Conservation (phyloP, 2,113 vertebrate species). For the Cyanoliseus patagonus region DNA sequence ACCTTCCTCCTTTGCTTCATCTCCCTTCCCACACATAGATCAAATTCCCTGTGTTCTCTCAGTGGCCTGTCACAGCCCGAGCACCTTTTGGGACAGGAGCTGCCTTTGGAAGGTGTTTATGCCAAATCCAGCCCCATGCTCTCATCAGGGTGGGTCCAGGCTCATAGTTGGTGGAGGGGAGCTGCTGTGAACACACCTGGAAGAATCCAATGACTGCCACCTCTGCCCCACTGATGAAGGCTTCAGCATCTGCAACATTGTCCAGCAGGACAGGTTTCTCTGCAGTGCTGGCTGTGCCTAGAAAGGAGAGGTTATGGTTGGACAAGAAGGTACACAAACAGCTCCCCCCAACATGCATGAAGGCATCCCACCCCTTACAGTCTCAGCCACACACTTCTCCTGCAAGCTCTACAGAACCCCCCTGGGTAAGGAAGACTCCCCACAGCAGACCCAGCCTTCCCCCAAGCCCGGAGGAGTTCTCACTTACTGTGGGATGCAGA, state of each 20-base stretch:
- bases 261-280: conserved; percentile 62
- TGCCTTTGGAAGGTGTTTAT: neutral
- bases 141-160: neutral
- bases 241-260: conserved; percentile 56
- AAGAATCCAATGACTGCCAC: conserved; percentile 89
- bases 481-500: conserved; percentile 62
- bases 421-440: neutral
- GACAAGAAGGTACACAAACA: neutral
- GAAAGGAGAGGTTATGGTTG: neutral
- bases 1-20: neutral
- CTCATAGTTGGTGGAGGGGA: neutral
- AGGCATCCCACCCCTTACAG: neutral
- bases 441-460: neutral
- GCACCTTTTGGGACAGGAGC: neutral
- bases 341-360: fast-evolving
- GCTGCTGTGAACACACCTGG: conserved; percentile 78
- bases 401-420: neutral
- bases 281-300: conserved; percentile 40
- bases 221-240: conserved; percentile 82
- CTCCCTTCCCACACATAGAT: neutral
- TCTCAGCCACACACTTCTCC: neutral
- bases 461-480: neutral
- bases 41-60: neutral
- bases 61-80: neutral
- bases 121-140: neutral